Conservation (phyloP, 2,888 invertebrate species). For the Ichneumoninae sp. region DNA sequence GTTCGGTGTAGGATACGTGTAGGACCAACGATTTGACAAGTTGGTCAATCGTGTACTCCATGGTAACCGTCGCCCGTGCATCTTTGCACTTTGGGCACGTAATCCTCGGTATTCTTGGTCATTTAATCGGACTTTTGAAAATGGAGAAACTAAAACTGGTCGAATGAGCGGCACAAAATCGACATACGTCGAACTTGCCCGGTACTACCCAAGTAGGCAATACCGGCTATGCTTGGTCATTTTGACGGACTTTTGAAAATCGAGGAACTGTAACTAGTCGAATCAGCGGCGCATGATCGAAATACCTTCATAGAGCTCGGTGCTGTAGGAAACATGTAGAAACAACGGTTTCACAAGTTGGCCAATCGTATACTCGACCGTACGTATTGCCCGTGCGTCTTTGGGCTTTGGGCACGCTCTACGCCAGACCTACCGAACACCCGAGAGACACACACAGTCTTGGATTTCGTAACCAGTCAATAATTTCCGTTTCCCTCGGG, state of each 20-base stretch:
- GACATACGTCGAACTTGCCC: too few relatives aligned
- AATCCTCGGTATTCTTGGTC: too few relatives aligned
- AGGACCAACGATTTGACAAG: neutral
- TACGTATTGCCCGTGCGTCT: neutral
- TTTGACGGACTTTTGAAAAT: neutral
- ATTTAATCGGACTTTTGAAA: too few relatives aligned
- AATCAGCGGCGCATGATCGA: neutral
- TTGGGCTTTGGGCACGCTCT: neutral
- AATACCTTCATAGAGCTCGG: neutral
- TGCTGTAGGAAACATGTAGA: neutral
- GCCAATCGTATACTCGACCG: neutral
- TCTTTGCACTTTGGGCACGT: neutral
- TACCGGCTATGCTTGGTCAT: neutral
- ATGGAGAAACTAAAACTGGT: too few relatives aligned
- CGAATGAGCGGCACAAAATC: too few relatives aligned
- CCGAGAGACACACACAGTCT: conserved; percentile 1
- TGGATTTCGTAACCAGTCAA: conserved; percentile 37
- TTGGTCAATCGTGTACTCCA: neutral
- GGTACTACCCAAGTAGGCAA: neutral
- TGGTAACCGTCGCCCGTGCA: neutral
- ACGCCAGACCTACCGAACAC: neutral
- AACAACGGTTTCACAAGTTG: neutral
- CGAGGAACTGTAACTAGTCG: neutral
- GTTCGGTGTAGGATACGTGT: too few relatives aligned
- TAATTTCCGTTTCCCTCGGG: conserved; percentile 51